phyloP scores from a whole-genome alignment of 2,888 invertebrate genomes.

The Colletes collaris region DNA sequence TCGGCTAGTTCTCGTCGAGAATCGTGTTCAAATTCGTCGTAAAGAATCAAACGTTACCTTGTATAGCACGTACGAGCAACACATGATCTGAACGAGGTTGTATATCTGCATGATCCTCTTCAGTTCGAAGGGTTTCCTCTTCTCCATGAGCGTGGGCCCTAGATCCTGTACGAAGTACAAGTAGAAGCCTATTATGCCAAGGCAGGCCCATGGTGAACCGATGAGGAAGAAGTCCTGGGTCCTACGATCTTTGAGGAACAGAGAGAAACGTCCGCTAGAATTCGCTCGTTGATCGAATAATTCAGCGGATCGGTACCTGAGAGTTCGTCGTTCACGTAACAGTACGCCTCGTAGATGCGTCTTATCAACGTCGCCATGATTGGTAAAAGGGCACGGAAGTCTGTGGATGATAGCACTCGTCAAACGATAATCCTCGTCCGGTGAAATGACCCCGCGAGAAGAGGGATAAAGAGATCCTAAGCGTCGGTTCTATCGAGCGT shows the following conservation, averaged over 20 bases:
- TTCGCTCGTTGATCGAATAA: not conserved
- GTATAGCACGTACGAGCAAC: slow-evolving; percentile 85
- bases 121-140: slow-evolving; percentile 87
- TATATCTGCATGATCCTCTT: slow-evolving; percentile 87
- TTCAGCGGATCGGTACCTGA: slow-evolving; percentile 70
- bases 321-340: slow-evolving; percentile 75
- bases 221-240: slow-evolving; percentile 88
- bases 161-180: slow-evolving; percentile 88
- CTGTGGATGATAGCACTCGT: too few species aligned
- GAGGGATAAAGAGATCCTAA: too few species aligned
- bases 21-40: not conserved
- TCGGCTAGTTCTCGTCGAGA: not conserved
- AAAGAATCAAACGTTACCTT: slow-evolving; percentile 60
- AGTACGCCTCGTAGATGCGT: slow-evolving; percentile 68
- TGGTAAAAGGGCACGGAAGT: too few species aligned
- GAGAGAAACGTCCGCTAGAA: not conserved
- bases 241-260: slow-evolving; percentile 85
- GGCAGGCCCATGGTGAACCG: slow-evolving; percentile 86
- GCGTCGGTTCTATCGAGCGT: too few species aligned
- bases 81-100: slow-evolving; percentile 87
- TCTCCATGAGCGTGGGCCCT: slow-evolving; percentile 90
- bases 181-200: slow-evolving; percentile 86
- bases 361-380: slow-evolving; percentile 75
- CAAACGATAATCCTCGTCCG: too few species aligned
- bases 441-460: too few species aligned